Percentiles rank a stretch among this genome's conserved stretches.
Evolutionary conservation across 2,888 invertebrate genomes (phyloP).

Genomic region (Catocala nupta): DNA sequence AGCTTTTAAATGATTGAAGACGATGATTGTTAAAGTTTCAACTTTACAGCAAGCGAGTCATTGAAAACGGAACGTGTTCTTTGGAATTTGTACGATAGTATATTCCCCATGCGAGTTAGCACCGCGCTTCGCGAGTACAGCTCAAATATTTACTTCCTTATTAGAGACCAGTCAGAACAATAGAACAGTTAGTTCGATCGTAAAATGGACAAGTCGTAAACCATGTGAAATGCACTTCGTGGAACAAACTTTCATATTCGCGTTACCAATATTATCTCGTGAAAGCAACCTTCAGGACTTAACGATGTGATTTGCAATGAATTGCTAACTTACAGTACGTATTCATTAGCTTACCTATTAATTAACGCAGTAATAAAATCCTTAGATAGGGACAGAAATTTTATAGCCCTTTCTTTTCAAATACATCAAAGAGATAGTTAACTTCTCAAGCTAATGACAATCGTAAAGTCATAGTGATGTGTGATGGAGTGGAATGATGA

Average conservation of each 20-base stretch:
- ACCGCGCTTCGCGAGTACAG: slow-evolving; percentile 57
- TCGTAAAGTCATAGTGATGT: slow-evolving; percentile 64
- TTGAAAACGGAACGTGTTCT: slow-evolving; percentile 36
- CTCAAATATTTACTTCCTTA: slow-evolving; percentile 85
- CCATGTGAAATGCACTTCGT: slow-evolving; percentile 47
- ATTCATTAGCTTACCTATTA: slow-evolving; percentile 4
- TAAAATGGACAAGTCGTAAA: slow-evolving; percentile 69
- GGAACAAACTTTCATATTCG: slow-evolving; percentile 28
- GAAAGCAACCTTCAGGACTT: not conserved
- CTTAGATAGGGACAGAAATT: slow-evolving; percentile 6
- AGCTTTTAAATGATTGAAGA: slow-evolving; percentile 10
- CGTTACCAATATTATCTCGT: slow-evolving; percentile 5
- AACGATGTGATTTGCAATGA: not conserved
- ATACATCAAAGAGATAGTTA: slow-evolving; percentile 65
- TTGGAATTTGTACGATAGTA: slow-evolving; percentile 43
- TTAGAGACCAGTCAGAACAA: slow-evolving; percentile 77
- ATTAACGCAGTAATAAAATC: slow-evolving; percentile 23
- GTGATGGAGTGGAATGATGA: slow-evolving; percentile 64
- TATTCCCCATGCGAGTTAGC: slow-evolving; percentile 63
- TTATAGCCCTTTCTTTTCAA: slow-evolving; percentile 46
- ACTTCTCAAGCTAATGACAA: slow-evolving; percentile 59
- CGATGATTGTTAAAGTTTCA: slow-evolving; percentile 1
- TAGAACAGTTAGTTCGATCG: slow-evolving; percentile 69
- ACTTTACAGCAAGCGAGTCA: slow-evolving; percentile 17
- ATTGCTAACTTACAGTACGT: not conserved